A percentile compares a stretch with the other conserved stretches of the same genome.
phyloP scores from a whole-genome alignment of 92 coral and sea anemone species.

The Epizoanthus rinbou region DNA sequence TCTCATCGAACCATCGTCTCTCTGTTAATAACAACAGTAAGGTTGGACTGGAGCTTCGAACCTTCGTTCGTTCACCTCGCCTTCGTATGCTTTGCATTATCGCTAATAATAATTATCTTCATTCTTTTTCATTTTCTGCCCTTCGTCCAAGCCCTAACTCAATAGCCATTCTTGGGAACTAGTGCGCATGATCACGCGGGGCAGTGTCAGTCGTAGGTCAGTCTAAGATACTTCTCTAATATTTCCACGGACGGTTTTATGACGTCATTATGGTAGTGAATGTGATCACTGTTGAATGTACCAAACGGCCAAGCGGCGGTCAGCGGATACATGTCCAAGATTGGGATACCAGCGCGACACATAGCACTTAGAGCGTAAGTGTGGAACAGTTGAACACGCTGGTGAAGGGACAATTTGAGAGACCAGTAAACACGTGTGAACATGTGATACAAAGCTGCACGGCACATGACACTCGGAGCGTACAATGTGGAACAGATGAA shows the following conservation, averaged over 20 bases:
- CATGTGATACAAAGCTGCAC: not conserved
- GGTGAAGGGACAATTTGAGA: not conserved
- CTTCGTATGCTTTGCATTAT: no score
- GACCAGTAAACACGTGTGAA: not conserved
- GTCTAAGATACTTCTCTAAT: conserved; percentile 47
- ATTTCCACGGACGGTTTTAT: conserved; percentile 54
- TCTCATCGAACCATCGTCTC: no score
- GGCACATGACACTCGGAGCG: no score
- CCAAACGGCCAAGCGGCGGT: conserved; percentile 74
- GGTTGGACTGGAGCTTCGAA: no score
- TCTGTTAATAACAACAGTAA: no score
- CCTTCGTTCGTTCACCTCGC: no score
- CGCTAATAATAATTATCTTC: no score
- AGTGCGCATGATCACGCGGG: not conserved
- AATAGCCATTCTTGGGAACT: not conserved
- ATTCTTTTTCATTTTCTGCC: no score
- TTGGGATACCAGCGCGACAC: conserved; percentile 60
- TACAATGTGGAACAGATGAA: no score
- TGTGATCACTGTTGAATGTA: conserved; percentile 45
- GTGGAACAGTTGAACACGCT: conserved; percentile 63
- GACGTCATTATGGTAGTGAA: conserved; percentile 58
- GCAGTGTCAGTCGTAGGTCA: not conserved
- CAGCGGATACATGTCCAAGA: conserved; percentile 62
- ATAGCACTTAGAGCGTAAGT: conserved; percentile 53
- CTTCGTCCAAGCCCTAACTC: no score